Evolutionary conservation across 2,113 vertebrate species (phyloP).

Genomic region (Sceloporus tristichus): DNA sequence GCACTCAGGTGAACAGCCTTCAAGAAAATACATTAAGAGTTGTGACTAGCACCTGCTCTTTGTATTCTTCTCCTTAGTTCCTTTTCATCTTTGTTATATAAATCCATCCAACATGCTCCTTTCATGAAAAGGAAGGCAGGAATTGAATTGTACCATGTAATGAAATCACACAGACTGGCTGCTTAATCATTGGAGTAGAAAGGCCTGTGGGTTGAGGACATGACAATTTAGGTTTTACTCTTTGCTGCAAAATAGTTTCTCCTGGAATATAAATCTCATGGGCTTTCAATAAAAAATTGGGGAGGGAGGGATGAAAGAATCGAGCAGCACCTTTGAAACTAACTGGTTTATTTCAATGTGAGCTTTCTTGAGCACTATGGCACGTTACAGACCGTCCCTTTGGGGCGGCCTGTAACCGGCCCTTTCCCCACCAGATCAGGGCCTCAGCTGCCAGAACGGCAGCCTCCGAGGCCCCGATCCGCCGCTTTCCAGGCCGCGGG

Average conservation of each 20-base stretch:
- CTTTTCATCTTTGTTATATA: background rate
- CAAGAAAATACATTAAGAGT: background rate
- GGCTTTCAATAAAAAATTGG: too few relatives aligned
- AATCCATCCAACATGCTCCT: constrained; percentile 4
- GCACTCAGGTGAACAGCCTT: background rate
- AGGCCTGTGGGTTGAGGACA: too few relatives aligned
- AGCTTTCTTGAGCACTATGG: too few relatives aligned
- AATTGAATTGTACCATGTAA: background rate
- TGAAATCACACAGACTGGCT: background rate
- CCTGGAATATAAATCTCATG: background rate
- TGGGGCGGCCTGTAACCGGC: too few relatives aligned
- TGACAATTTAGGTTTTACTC: background rate
- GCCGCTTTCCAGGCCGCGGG: too few relatives aligned
- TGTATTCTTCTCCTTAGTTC: background rate
- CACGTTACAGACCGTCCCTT: too few relatives aligned
- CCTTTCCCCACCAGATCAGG: too few relatives aligned
- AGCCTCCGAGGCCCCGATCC: too few relatives aligned
- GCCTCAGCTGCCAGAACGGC: too few relatives aligned
- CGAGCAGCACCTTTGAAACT: too few relatives aligned
- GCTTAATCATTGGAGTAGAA: background rate
- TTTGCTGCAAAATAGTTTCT: constrained; percentile 5
- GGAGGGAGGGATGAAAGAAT: too few relatives aligned
- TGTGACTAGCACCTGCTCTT: background rate
- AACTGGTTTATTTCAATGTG: too few relatives aligned
- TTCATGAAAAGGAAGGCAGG: background rate